Base-by-base conservation (phyloP, 2,888 invertebrate genomes). In the Spialia ferax region DNA sequence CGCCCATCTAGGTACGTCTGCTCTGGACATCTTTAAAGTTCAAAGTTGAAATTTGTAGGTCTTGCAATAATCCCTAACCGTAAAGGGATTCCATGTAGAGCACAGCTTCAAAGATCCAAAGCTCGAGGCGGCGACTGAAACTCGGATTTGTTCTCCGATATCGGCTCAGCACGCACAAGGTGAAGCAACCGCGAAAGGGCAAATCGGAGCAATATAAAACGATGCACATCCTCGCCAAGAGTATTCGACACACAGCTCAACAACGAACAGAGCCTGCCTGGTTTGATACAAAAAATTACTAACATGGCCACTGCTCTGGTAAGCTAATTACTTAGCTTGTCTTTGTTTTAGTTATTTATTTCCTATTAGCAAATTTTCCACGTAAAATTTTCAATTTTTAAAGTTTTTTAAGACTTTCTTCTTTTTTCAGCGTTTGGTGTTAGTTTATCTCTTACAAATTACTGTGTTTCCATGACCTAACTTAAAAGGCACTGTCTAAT, bases 131-230 rank as follows among this genome's bases (percentile, higher is more conserved):
- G 82, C 80, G 82, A 77, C 75, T 77, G 74, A 69, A 79, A 77
- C 79, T 75, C 81, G 85, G 86, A 87, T 87, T 75, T 82, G 77
- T 77, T 79, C 72, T 75, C 72, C 80, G 84, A 85, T 85, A 84
- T 79, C 81, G 77, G 73, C 81, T 78, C 64, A 70, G 69, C 85
- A 87, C 86, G 88, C 91, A 89, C 92, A 92, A 92, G 92, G 93
- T 93, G 91, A 92, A 75, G 91, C 89, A 90, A 91, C 85, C 83
- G 89, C 87, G 91, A 93, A 93, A 93, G 93, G 93, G 93, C 93
- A 88, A 87, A 84, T 75, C 89, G 84, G 88, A 87, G 82, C 86
- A 88, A 90, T 93, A 93, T 93, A 93, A 91, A 92, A 91, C 88
- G 89, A 83, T 80, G 88, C 87, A 87, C 88, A 92, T 92, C 92